Evolutionary conservation across 2,797 vertebrate species (phyloP).

Genomic region (Clarias laeviceps): DNA sequence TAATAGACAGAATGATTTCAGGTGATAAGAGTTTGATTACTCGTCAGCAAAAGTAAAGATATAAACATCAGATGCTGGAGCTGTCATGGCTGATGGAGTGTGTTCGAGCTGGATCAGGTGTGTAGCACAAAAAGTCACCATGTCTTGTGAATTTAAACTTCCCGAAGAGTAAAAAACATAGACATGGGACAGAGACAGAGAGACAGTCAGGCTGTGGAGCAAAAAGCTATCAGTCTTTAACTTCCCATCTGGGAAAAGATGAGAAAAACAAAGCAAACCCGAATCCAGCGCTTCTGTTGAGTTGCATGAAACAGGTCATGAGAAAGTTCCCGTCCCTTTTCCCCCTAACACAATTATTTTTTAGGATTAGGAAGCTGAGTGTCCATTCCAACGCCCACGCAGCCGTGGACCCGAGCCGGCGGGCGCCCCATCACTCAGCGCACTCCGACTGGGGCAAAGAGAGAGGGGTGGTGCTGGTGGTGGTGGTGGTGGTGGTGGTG

Average conservation of each 20-base stretch:
- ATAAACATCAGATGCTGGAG: neutral
- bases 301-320: conserved; percentile 39
- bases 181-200: neutral
- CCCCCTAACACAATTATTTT: neutral
- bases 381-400: conserved; percentile 56
- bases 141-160: neutral
- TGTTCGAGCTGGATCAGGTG: neutral
- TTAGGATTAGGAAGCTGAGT: conserved; percentile 27
- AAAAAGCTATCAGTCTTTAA: neutral
- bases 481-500: conserved; percentile 9
- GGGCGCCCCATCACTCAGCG: conserved; percentile 49
- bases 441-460: conserved; percentile 34
- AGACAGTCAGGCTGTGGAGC: neutral
- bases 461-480: neutral
- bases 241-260: neutral
- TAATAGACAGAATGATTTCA: neutral
- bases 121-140: neutral
- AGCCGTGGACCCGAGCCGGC: conserved; percentile 19
- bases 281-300: neutral
- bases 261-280: neutral
- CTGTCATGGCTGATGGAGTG: neutral
- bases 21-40: neutral
- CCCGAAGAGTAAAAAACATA: neutral
- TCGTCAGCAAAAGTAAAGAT: neutral
- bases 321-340: conserved; percentile 39